These are phyloP conservation scores for Acrocera orbiculus DNA, from an alignment of 2,888 invertebrate species.

Conservation along the genomic window DNA sequence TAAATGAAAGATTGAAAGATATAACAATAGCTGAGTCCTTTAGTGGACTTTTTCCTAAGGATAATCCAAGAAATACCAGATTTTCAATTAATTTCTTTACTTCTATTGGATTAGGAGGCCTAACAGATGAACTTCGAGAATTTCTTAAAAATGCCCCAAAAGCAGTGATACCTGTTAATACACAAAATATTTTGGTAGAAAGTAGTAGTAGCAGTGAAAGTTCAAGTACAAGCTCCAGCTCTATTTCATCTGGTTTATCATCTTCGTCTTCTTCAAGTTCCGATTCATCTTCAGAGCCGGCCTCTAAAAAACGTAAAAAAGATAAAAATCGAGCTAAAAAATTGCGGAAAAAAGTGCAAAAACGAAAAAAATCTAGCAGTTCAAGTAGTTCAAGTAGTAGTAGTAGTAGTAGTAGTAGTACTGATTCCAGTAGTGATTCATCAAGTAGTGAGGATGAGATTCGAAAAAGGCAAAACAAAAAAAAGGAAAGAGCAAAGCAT, in stretches of 20 bases:
- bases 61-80: conserved; percentile 89
- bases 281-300: conserved; percentile 8
- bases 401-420: background rate
- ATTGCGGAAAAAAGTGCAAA: no score
- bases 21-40: conserved; percentile 71
- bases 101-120: conserved; percentile 86
- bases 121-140: conserved; percentile 83
- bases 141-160: conserved; percentile 50
- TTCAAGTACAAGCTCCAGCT: conserved; percentile 12
- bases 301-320: no score
- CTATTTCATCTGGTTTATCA: conserved; percentile 10
- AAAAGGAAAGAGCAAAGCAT: no score
- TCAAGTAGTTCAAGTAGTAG: no score
- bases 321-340: no score
- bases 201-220: conserved; percentile 7
- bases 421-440: background rate
- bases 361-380: no score
- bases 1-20: conserved; percentile 82
- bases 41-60: conserved; percentile 82
- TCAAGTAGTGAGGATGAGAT: background rate
- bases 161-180: conserved; percentile 24
- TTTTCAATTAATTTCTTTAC: conserved; percentile 98
- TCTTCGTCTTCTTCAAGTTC: conserved; percentile 12
- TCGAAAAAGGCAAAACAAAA: no score
- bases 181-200: conserved; percentile 23